Evolutionary conservation across 2,888 invertebrate genomes (phyloP), one percentile per base, ranked within the genome.

Genomic region (Uloborus plumipes): DNA sequence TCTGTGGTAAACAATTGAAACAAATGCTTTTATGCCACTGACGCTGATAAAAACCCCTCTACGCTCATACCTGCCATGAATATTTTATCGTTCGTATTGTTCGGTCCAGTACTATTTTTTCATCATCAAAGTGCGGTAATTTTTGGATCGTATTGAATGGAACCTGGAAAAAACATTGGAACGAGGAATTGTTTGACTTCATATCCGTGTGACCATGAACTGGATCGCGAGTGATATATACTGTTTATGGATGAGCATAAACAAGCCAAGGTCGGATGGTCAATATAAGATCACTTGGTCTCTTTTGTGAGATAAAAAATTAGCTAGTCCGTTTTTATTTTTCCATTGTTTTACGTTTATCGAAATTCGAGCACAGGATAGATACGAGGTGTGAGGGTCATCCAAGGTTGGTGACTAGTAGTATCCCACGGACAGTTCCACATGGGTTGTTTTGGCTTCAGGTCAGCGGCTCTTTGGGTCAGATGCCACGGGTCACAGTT

Each of bases 381-480:
- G 31, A 61, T 18, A 67, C 31, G 26, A 53, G 49, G 64, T 66
- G 73, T 67, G 73, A 73, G 73, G 79, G 69, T 73, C 50, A 80
- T 22, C 67, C 73, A 80, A 80, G 79, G 72, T 80, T 65, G 67
- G 73, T 67, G 73, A 80, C 79, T 67, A 80, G 53, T 51, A 62
- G 53, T 66, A 80, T 69, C 62, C 73, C 79, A 62, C 67, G 51
- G 67, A 18, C 59, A 67, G 73, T 67, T 73, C 67, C 79, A 67
- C 67, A 67, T 65, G 72, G 67, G 51, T 73, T 80, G 67, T 20
- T 49, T 26, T 47, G 71, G 79, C 77, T 80, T 50, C 79, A 80
- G 79, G 79, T 80, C 73, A 80, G 58, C 73, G 69, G 79, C 73
- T 80, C 79, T 80, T 66, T 80, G 61, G 79, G 79, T 73, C 79